phyloP scores from a whole-genome alignment of 2,113 vertebrate species.

The Phalacrocorax pelagicus region DNA sequence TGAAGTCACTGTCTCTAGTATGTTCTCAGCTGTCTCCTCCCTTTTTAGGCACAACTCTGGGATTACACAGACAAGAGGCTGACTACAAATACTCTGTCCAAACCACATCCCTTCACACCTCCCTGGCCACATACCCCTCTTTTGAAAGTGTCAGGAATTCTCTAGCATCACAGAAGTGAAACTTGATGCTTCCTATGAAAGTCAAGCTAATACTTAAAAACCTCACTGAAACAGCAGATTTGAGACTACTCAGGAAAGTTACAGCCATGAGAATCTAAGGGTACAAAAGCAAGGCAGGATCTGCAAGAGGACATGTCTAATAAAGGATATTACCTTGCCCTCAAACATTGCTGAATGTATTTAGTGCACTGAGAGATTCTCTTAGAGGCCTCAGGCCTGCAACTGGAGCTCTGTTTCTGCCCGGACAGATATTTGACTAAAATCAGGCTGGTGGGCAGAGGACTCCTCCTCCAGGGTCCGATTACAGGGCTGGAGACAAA shows the following conservation, averaged over 20 bases:
- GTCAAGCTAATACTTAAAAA: background rate
- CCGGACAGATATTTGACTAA: background rate
- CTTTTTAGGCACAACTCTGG: background rate
- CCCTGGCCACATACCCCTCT: background rate
- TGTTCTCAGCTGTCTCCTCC: background rate
- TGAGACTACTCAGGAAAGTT: background rate
- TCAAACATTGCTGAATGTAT: background rate
- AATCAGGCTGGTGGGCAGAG: background rate
- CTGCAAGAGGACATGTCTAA: background rate
- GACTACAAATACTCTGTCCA: background rate
- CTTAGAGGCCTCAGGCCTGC: background rate
- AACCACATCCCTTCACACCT: background rate
- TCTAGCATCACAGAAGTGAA: background rate
- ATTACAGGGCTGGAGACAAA: background rate
- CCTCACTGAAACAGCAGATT: background rate
- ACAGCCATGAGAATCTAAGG: accelerated
- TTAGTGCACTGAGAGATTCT: background rate
- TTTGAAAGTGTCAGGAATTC: background rate
- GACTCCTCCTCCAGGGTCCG: background rate
- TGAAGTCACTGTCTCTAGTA: background rate
- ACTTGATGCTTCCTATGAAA: background rate
- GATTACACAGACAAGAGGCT: background rate
- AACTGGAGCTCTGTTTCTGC: background rate
- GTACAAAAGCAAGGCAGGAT: background rate
- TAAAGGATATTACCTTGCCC: background rate